Percentiles rank a stretch among this genome's conserved stretches.
These are phyloP conservation scores for Asbolus verrucosus DNA, from an alignment of 1,140 invertebrate species.

Conservation along the genomic window DNA sequence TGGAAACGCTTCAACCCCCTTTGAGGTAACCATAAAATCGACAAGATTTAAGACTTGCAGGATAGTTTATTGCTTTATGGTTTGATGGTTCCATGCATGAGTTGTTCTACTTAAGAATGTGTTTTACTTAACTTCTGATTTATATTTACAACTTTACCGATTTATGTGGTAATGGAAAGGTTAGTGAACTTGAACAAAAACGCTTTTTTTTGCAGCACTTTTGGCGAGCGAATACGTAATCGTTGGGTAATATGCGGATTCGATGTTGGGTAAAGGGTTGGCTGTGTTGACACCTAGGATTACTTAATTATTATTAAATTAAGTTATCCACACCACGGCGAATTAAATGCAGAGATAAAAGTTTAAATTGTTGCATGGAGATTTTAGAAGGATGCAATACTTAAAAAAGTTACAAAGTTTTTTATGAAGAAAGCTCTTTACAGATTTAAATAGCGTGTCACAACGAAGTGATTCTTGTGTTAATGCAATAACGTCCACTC, in stretches of 20 bases:
- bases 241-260: slow-evolving; percentile 1
- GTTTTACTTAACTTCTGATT: slow-evolving; percentile 32
- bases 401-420: no score
- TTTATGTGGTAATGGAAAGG: slow-evolving; percentile 36
- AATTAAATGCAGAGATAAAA: no score
- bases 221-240: slow-evolving; percentile 9
- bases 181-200: slow-evolving; percentile 36
- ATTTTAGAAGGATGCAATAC: no score
- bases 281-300: slow-evolving; percentile 8
- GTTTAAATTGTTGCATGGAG: no score
- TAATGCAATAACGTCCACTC: no score
- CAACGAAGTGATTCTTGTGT: no score
- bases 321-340: no score
- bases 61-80: slow-evolving; percentile 35
- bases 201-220: slow-evolving; percentile 11
- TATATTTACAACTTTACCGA: slow-evolving; percentile 38
- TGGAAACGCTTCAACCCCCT: slow-evolving; percentile 26
- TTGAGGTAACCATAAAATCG: slow-evolving; percentile 16
- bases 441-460: no score
- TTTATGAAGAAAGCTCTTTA: no score
- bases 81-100: slow-evolving; percentile 33
- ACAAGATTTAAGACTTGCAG: neutral
- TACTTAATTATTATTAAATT: neutral
- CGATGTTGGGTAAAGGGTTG: slow-evolving; percentile 26
- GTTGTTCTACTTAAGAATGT: slow-evolving; percentile 16